Evolutionary conservation across 2,113 vertebrate genomes (phyloP).

Genomic region (Seriola rivoliana): DNA sequence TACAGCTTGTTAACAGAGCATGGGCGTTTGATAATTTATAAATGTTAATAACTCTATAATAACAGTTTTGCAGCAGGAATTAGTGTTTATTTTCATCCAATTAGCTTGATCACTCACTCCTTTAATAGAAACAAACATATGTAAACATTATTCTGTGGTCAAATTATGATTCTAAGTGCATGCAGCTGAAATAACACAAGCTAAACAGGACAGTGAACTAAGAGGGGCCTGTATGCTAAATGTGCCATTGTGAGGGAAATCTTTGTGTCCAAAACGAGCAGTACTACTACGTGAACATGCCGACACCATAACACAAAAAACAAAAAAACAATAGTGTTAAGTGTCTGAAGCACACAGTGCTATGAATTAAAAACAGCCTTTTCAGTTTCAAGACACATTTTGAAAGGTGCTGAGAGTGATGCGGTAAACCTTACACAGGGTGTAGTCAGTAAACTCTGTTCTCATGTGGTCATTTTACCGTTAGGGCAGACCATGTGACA

Average conservation of each 20-base stretch:
- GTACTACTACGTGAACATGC: constrained; percentile 72
- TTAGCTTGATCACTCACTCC: constrained; percentile 40
- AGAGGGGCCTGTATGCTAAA: constrained; percentile 16
- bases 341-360: constrained; percentile 40
- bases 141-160: constrained; percentile 21
- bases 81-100: not conserved
- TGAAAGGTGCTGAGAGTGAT: constrained; percentile 72
- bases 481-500: constrained; percentile 4
- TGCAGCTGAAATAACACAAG: constrained; percentile 66
- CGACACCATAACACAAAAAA: not conserved
- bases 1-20: constrained; percentile 38
- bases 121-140: constrained; percentile 36
- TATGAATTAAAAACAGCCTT: constrained; percentile 8
- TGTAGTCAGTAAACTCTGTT: constrained; percentile 22
- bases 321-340: constrained; percentile 12
- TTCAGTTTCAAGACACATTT: constrained; percentile 61
- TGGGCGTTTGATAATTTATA: not conserved
- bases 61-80: constrained; percentile 27
- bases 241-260: constrained; percentile 43
- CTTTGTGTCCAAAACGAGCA: constrained; percentile 42
- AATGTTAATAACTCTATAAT: not conserved
- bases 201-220: constrained; percentile 36
- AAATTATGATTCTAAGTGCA: constrained; percentile 62
- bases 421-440: constrained; percentile 32
- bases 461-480: constrained; percentile 14